A percentile compares a stretch with the other conserved stretches of the same genome.
phyloP scores from a whole-genome alignment of 2,113 vertebrate genomes.

The Aphyosemion australe region DNA sequence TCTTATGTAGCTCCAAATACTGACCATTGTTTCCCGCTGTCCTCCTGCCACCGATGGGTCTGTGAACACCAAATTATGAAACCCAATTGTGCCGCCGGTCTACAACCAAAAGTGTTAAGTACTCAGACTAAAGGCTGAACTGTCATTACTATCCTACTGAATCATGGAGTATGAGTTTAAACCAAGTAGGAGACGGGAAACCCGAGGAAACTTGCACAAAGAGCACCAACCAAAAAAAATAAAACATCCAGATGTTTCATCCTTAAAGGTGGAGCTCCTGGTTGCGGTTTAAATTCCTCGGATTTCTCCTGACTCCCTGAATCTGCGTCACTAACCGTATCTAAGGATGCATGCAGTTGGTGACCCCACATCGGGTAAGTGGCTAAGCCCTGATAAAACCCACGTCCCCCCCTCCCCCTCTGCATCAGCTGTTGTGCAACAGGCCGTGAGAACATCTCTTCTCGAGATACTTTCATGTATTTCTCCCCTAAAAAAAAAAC shows the following conservation, averaged over 20 bases:
- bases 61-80: constrained; percentile 85
- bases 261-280: constrained; percentile 8
- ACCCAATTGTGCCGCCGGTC: constrained; percentile 81
- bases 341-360: constrained; percentile 72
- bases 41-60: constrained; percentile 82
- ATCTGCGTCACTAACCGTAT: constrained; percentile 72
- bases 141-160: constrained; percentile 85
- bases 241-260: constrained; percentile 16
- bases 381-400: constrained; percentile 73
- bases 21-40: constrained; percentile 86
- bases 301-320: constrained; percentile 63
- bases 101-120: constrained; percentile 79
- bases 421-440: constrained; percentile 41
- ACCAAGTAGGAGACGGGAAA: constrained; percentile 85
- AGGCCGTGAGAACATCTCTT: constrained; percentile 64
- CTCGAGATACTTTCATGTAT: constrained; percentile 51
- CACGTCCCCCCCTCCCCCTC: constrained; percentile 46
- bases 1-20: constrained; percentile 90
- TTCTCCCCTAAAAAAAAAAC: constrained; percentile 59
- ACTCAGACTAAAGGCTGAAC: constrained; percentile 71
- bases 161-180: constrained; percentile 86
- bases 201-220: constrained; percentile 70
- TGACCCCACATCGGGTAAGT: constrained; percentile 64
- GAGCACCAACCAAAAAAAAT: neutral
- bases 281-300: constrained; percentile 43